Base-by-base conservation (phyloP, 2,797 vertebrate genomes). In the Aulostomus chinensis region DNA sequence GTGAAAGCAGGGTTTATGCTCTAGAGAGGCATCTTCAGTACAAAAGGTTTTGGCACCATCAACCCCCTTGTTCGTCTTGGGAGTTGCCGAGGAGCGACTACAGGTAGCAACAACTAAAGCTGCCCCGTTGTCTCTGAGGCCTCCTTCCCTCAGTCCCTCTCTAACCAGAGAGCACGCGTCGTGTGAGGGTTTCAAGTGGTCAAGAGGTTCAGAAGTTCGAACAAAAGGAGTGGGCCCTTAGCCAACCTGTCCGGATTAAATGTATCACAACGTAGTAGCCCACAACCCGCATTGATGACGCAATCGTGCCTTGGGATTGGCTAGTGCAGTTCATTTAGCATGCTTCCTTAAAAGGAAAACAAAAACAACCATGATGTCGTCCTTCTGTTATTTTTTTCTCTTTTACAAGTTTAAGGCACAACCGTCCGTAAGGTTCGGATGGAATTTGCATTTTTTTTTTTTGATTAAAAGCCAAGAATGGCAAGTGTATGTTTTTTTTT, bases 231-330 rank as follows among this genome's bases (percentile, higher is more conserved):
- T 10, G 9, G 40, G 48, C 41, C 30, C 81, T 79, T 33, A 64
- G 83, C 75, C 69, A 78, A 65, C 76, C 77, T 29, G 63, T 61
- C 79, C 68, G 73, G 75, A 83, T 88, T 80, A 81, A 73, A 63
- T 78, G 78, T 73, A 85, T 76, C 75, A 73, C 74, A 87, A 88
- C 84, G 80, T 81, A 58, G 72, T 49, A 76, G 62, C 57, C 59
- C 21, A 5, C 31, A 49, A 28, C 48, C 78, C 47, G 68, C 54
- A 21, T 66, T 21, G 66, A 57, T 65, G 50, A 62, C 73, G 70
- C 76, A 75, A 70, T 53, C 74, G 49, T 63, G 73, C 80, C 78
- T 57, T 67, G 63, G 78, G 79, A 77, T 65, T 16, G 56, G 74
- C 75, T 59, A 68, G 65, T 69, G 73, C 42, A 65, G 72, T 71